Evolutionary conservation across 2,797 vertebrate species (phyloP).

Genomic region (Bovichtus diacanthus): DNA sequence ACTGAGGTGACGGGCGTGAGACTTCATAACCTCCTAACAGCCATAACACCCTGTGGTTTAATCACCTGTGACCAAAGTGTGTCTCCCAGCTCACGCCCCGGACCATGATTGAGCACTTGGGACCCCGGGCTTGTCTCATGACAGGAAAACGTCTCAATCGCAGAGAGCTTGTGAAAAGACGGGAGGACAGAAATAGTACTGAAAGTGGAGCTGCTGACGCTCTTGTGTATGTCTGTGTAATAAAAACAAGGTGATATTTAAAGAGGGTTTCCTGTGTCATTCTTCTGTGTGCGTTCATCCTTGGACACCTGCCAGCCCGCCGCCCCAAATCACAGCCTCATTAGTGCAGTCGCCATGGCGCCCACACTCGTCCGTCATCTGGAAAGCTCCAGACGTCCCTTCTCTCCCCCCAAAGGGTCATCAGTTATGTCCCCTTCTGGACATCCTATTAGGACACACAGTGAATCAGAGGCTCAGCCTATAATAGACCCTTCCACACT

Average conservation of each 20-base stretch:
- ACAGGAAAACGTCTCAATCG: conserved; percentile 49
- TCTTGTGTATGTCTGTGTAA: conserved; percentile 82
- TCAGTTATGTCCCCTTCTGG: conserved; percentile 63
- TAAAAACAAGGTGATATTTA: conserved; percentile 83
- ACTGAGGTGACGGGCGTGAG: conserved; percentile 45
- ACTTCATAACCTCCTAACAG: conserved; percentile 53
- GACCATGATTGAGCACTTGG: conserved; percentile 47
- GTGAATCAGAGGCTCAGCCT: conserved; percentile 35
- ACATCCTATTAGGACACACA: conserved; percentile 53
- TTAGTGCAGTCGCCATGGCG: conserved; percentile 72
- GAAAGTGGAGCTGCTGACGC: conserved; percentile 73
- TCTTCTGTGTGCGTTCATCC: conserved; percentile 69
- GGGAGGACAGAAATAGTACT: conserved; percentile 20
- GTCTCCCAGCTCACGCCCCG: conserved; percentile 40
- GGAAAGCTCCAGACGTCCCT: conserved; percentile 52
- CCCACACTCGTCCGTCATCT: conserved; percentile 72
- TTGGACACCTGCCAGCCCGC: conserved; percentile 68
- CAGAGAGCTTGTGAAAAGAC: conserved; percentile 34
- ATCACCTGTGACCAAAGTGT: conserved; percentile 71
- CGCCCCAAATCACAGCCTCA: conserved; percentile 73
- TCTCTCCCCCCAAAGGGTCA: conserved; percentile 34
- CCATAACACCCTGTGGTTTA: conserved; percentile 60
- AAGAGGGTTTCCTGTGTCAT: conserved; percentile 67
- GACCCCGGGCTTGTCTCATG: conserved; percentile 15
- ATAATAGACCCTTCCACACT: conserved; percentile 29